These are phyloP conservation scores for Sylvicola cinctus DNA, from an alignment of 2,888 invertebrate genomes.

Conservation along the genomic window DNA sequence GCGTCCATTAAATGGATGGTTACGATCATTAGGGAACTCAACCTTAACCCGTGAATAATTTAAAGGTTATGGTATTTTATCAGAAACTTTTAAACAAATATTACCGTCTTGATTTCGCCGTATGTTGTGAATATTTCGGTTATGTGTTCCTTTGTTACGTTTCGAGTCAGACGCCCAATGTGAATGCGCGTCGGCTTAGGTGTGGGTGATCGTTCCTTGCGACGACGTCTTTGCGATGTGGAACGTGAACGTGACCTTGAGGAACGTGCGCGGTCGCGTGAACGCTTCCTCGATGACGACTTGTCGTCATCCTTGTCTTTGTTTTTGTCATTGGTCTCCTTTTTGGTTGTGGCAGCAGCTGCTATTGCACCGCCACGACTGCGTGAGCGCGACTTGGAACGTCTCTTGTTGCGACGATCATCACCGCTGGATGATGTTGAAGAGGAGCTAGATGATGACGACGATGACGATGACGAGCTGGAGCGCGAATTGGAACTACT, in stretches of 20 bases:
- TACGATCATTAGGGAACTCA: slow-evolving; percentile 75
- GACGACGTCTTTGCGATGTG: slow-evolving; percentile 35
- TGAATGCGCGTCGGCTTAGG: slow-evolving; percentile 87
- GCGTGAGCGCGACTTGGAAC: slow-evolving; percentile 25
- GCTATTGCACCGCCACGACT: slow-evolving; percentile 27
- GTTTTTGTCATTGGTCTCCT: slow-evolving; percentile 29
- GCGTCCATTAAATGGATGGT: slow-evolving; percentile 72
- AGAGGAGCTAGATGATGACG: slow-evolving; percentile 31
- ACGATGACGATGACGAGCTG: slow-evolving; percentile 47
- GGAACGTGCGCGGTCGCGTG: slow-evolving; percentile 14
- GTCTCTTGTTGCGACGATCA: slow-evolving; percentile 40
- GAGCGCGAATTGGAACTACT: slow-evolving; percentile 60
- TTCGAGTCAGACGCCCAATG: slow-evolving; percentile 77
- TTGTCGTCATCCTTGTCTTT: slow-evolving; percentile 14
- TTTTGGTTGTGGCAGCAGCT: slow-evolving; percentile 12
- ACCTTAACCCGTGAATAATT: too few species aligned
- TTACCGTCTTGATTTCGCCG: slow-evolving; percentile 47
- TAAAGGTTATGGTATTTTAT: too few species aligned
- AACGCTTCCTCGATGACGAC: slow-evolving; percentile 6
- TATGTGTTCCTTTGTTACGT: slow-evolving; percentile 80
- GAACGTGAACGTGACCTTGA: slow-evolving; percentile 26
- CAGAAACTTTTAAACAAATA: too few species aligned
- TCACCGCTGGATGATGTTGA: slow-evolving; percentile 43
- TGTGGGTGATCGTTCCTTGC: slow-evolving; percentile 65
- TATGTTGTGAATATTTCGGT: slow-evolving; percentile 81